phyloP scores from a whole-genome alignment of 2,888 invertebrate genomes.

The Clanis bilineata region DNA sequence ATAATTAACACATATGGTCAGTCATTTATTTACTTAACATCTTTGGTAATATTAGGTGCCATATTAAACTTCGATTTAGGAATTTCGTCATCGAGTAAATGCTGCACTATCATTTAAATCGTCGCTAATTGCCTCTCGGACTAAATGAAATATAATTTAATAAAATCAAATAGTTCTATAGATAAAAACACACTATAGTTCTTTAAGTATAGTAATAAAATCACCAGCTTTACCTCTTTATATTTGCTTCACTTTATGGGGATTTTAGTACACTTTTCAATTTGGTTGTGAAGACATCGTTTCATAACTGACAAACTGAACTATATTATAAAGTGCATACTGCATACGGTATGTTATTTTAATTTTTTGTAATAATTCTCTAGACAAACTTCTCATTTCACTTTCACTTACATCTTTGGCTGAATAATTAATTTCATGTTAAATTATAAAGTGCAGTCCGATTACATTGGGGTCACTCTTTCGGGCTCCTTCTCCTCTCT shows the following conservation, averaged over 20 bases:
- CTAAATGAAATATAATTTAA: not conserved
- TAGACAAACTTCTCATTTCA: not conserved
- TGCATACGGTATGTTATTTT: no score
- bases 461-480: slow-evolving; percentile 63
- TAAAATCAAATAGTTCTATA: no score
- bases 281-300: no score
- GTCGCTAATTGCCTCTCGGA: not conserved
- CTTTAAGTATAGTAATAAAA: no score
- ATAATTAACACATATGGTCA: slow-evolving; percentile 70
- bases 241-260: no score
- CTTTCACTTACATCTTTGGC: not conserved
- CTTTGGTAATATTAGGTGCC: slow-evolving; percentile 3
- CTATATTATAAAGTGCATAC: no score
- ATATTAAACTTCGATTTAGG: not conserved
- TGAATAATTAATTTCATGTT: not conserved
- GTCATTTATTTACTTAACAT: slow-evolving; percentile 46
- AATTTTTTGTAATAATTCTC: not conserved
- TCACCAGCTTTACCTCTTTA: no score
- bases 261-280: no score
- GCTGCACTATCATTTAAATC: not conserved
- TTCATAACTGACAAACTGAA: no score
- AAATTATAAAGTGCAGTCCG: slow-evolving; percentile 17
- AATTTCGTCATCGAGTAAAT: not conserved
- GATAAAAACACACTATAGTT: no score
- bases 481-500: slow-evolving; percentile 69